phyloP scores from a whole-genome alignment of 2,113 vertebrate genomes.

The Excalfactoria chinensis region DNA sequence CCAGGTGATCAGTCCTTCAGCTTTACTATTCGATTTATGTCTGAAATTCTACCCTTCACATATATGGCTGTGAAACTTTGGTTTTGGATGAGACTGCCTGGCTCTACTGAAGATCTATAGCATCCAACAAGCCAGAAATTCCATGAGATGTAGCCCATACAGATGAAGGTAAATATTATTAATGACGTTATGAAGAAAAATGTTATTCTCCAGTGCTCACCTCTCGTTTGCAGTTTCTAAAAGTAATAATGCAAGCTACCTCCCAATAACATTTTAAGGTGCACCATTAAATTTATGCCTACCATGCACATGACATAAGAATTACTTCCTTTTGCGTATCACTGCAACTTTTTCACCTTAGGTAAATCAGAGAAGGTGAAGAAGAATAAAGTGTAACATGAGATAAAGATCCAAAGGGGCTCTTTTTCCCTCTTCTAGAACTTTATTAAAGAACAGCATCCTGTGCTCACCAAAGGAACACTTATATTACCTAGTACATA shows the following conservation, averaged over 20 bases:
- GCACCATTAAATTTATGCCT: rapidly evolving
- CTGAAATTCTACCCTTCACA: neutral
- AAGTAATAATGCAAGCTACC: neutral
- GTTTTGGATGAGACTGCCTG: neutral
- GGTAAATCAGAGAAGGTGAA: neutral
- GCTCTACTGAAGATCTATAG: neutral
- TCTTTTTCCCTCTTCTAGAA: rapidly evolving
- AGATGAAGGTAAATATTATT: neutral
- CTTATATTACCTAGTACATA: conserved; percentile 57
- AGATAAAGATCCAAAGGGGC: neutral
- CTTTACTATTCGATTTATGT: neutral
- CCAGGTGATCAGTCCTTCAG: neutral
- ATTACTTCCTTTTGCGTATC: neutral
- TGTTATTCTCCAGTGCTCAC: neutral
- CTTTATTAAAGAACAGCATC: neutral
- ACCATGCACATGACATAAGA: neutral
- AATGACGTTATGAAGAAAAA: neutral
- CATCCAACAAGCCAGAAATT: neutral
- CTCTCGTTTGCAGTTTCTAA: neutral
- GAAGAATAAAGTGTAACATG: neutral
- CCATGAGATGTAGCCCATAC: neutral
- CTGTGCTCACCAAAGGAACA: neutral
- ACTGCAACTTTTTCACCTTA: neutral
- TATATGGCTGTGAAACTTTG: neutral
- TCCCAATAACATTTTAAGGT: neutral